phyloP scores from a whole-genome alignment of 2,888 invertebrate species.

The Dexiosoma caninum region DNA sequence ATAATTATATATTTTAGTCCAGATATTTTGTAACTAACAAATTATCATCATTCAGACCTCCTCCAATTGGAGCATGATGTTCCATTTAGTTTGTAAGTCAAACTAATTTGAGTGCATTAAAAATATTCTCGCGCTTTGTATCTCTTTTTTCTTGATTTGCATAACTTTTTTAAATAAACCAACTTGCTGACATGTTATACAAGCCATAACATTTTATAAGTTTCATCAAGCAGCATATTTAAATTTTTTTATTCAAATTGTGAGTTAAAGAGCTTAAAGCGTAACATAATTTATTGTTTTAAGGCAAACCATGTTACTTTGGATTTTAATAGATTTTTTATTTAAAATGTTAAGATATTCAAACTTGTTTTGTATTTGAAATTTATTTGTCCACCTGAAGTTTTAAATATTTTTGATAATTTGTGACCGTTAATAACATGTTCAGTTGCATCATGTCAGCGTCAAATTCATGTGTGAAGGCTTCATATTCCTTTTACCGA shows the following conservation, averaged over 20 bases:
- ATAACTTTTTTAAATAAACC: constrained; percentile 35
- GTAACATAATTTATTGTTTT: not conserved
- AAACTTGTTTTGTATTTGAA: not conserved
- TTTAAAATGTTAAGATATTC: not conserved
- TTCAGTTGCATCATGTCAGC: not conserved
- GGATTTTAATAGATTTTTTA: no score
- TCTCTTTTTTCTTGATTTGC: constrained; percentile 40
- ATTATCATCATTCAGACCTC: constrained; percentile 13
- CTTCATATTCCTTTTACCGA: not conserved
- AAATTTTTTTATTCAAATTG: not conserved
- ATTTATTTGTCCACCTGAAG: not conserved
- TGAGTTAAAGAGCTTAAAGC: constrained; percentile 12
- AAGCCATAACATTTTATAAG: constrained; percentile 40
- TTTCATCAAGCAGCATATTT: not conserved
- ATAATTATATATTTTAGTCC: not conserved
- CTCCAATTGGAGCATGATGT: not conserved
- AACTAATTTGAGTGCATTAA: not conserved
- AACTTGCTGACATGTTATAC: constrained; percentile 48
- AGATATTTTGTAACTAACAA: constrained; percentile 28
- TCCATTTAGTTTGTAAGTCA: not conserved
- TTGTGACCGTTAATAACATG: not conserved
- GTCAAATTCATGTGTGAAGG: not conserved
- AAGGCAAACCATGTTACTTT: constrained; percentile 10
- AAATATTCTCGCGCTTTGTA: not conserved
- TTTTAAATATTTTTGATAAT: not conserved